Evolutionary conservation across 2,113 vertebrate species (phyloP).

Genomic region (Hippotragus niger): DNA sequence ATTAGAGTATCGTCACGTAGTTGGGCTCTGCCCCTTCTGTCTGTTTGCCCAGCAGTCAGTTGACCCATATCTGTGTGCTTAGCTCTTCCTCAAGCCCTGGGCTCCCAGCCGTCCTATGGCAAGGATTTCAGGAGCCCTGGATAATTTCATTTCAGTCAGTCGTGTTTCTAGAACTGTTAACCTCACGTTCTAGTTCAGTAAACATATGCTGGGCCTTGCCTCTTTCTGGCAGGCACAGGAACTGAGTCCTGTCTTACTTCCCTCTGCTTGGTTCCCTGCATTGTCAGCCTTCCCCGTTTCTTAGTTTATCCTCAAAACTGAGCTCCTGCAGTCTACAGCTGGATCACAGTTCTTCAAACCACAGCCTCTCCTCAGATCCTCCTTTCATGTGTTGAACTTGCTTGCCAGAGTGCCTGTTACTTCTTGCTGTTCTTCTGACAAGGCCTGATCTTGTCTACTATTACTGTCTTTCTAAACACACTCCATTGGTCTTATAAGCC

Average conservation of each 20-base stretch:
- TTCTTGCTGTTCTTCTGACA: not conserved
- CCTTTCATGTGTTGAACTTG: not conserved
- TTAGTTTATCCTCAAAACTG: not conserved
- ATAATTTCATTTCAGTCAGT: not conserved
- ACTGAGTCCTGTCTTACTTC: not conserved
- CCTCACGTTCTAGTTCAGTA: not conserved
- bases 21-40: not conserved
- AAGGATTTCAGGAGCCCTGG: not conserved
- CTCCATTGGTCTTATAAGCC: not conserved
- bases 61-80: not conserved
- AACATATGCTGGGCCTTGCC: not conserved
- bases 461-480: not conserved
- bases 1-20: not conserved
- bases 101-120: not conserved
- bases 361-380: not conserved
- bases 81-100: not conserved
- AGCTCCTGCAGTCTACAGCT: not conserved
- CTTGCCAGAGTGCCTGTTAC: not conserved
- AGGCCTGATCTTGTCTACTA: not conserved
- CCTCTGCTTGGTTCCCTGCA: not conserved
- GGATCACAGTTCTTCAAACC: not conserved
- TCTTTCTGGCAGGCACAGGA: not conserved
- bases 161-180: not conserved
- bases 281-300: not conserved
- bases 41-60: not conserved